Evolutionary conservation across 2,888 invertebrate genomes (phyloP).

Genomic region (Tetranychus piercei): DNA sequence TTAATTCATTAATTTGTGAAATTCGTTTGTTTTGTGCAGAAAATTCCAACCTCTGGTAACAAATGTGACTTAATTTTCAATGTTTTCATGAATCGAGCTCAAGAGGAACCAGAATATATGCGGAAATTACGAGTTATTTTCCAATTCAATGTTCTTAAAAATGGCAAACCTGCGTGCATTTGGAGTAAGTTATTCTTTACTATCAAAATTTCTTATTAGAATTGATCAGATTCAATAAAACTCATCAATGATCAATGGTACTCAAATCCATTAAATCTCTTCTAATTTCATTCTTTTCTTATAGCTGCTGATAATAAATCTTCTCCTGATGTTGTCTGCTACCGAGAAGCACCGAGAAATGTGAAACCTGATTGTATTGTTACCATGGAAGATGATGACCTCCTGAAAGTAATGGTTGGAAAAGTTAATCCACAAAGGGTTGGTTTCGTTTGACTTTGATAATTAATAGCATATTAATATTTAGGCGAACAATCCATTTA

Average conservation of each 20-base stretch:
- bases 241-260: background rate
- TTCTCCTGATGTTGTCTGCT: slow-evolving; percentile 41
- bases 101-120: slow-evolving; percentile 50
- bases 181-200: slow-evolving; percentile 1
- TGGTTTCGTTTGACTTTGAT: background rate
- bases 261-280: background rate
- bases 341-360: slow-evolving; percentile 49
- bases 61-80: slow-evolving; percentile 61
- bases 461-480: background rate
- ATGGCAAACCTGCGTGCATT: slow-evolving; percentile 41
- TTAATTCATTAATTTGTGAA: background rate
- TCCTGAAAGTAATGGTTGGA: slow-evolving; percentile 48
- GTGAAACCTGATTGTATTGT: slow-evolving; percentile 62
- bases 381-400: slow-evolving; percentile 62
- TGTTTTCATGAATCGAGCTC: slow-evolving; percentile 51
- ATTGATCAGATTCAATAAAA: background rate
- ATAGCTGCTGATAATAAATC: slow-evolving; percentile 63
- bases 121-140: slow-evolving; percentile 66
- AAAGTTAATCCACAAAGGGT: slow-evolving; percentile 36
- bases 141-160: slow-evolving; percentile 61
- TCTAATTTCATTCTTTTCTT: background rate
- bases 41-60: slow-evolving; percentile 30
- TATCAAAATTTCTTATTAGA: background rate
- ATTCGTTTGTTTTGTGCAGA: background rate
- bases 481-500: background rate